phyloP scores from a whole-genome alignment of 2,888 invertebrate genomes.

The Aelia acuminata region DNA sequence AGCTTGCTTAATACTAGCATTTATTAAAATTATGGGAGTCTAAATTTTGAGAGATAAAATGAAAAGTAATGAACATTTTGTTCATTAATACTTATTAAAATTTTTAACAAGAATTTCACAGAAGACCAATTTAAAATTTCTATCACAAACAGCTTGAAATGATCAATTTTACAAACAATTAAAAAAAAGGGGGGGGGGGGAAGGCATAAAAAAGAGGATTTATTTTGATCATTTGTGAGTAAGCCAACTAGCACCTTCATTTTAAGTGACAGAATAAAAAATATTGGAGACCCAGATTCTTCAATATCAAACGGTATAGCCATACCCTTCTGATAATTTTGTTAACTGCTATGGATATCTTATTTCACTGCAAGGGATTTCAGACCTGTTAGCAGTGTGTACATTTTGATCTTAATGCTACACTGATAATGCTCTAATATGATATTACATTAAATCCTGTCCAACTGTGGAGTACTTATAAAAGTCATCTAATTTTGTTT shows the following conservation, averaged over 20 bases:
- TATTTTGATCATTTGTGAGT: not conserved
- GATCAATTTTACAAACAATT: not conserved
- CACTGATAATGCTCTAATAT: too few species aligned
- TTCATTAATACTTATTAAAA: not conserved
- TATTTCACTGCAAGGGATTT: not conserved
- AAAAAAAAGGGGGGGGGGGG: not conserved
- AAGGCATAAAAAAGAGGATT: not conserved
- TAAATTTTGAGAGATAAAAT: not conserved
- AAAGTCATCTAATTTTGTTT: not conserved
- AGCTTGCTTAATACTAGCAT: not conserved
- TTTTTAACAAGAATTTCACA: not conserved
- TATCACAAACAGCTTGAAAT: not conserved
- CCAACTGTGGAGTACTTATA: not conserved
- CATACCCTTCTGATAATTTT: not conserved
- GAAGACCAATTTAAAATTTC: not conserved
- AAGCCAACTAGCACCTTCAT: not conserved
- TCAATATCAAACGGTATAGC: not conserved
- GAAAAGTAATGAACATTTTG: conserved; percentile 3
- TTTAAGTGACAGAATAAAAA: not conserved
- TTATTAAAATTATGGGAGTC: not conserved
- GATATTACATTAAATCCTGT: not conserved
- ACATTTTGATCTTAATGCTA: not conserved
- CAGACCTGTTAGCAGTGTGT: too few species aligned
- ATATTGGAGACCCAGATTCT: not conserved
- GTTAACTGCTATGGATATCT: not conserved